phyloP scores from a whole-genome alignment of 2,888 invertebrate species.

The Diabrotica balteata region DNA sequence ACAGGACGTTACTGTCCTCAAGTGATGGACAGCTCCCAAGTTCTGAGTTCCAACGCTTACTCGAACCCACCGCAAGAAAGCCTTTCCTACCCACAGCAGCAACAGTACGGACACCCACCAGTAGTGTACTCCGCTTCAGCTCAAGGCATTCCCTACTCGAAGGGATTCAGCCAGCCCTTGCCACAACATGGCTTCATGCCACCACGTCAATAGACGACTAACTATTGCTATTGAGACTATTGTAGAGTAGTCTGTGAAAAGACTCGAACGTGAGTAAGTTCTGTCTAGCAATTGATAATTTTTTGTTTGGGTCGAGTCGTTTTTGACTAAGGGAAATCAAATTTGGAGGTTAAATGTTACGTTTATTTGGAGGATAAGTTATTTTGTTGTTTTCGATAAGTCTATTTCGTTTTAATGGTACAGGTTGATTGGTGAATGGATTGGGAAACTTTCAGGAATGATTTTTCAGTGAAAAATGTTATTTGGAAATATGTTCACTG shows the following conservation, averaged over 20 bases:
- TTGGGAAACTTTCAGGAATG: too few relatives aligned
- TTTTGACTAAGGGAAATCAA: too few relatives aligned
- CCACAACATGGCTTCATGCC: constrained; percentile 54
- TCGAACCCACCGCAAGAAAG: constrained; percentile 50
- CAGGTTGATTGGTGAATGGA: too few relatives aligned
- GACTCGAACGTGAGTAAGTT: not conserved
- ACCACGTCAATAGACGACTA: constrained; percentile 48
- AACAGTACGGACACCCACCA: constrained; percentile 48
- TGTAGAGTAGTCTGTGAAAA: constrained; percentile 8
- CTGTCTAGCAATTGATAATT: too few relatives aligned
- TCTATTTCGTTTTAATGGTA: too few relatives aligned
- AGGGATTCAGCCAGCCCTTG: constrained; percentile 53
- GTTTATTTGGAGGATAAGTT: too few relatives aligned
- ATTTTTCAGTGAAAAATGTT: too few relatives aligned
- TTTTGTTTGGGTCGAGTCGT: too few relatives aligned
- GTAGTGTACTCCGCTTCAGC: constrained; percentile 46
- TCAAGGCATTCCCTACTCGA: constrained; percentile 56
- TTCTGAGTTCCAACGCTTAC: constrained; percentile 52
- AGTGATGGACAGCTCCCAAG: constrained; percentile 53
- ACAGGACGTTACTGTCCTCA: constrained; percentile 47
- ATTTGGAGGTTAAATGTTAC: too few relatives aligned
- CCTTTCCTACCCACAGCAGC: constrained; percentile 50
- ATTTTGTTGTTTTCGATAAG: too few relatives aligned
- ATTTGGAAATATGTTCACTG: too few relatives aligned
- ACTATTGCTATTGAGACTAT: constrained; percentile 4